Evolutionary conservation across 2,113 vertebrate species (phyloP).

Genomic region (Megaleporinus macrocephalus): DNA sequence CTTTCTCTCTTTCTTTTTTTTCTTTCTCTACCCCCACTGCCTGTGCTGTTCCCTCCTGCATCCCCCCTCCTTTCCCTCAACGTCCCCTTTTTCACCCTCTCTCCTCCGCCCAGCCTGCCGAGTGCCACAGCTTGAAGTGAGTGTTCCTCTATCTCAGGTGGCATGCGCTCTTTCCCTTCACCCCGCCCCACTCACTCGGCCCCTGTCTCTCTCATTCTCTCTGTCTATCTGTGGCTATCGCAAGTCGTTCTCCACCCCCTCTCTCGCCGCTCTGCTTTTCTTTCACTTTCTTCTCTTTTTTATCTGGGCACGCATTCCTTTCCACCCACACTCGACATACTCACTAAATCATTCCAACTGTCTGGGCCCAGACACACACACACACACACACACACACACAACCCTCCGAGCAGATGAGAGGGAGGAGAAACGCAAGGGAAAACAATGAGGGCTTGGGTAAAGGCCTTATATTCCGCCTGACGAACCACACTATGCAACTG

Average conservation of each 20-base stretch:
- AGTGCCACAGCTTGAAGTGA: constrained; percentile 39
- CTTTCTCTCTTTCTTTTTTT: constrained; percentile 39
- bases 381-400: constrained; percentile 45
- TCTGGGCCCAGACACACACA: constrained; percentile 71
- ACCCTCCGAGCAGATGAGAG: constrained; percentile 9
- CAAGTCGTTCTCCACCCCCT: constrained; percentile 68
- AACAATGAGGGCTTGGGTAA: constrained; percentile 65
- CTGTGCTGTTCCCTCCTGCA: constrained; percentile 55
- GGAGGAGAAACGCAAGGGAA: constrained; percentile 29
- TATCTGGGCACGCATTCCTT: constrained; percentile 82
- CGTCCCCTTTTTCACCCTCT: constrained; percentile 49
- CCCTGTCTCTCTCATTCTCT: constrained; percentile 45
- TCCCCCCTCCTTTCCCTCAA: constrained; percentile 66
- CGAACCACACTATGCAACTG: constrained; percentile 1
- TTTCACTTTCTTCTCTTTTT: constrained; percentile 79
- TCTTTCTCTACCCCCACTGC: constrained; percentile 64
- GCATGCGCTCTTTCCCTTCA: constrained; percentile 41
- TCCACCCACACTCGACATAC: constrained; percentile 81
- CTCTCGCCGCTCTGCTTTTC: constrained; percentile 75
- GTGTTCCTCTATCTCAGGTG: constrained; percentile 68
- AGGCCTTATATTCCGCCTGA: constrained; percentile 24
- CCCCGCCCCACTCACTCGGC: constrained; percentile 48
- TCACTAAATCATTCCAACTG: constrained; percentile 84
- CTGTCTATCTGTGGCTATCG: constrained; percentile 67
- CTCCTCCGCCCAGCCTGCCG: constrained; percentile 37